These are phyloP conservation scores for Achroia grisella DNA, from an alignment of 1,140 invertebrate genomes.

Conservation along the genomic window DNA sequence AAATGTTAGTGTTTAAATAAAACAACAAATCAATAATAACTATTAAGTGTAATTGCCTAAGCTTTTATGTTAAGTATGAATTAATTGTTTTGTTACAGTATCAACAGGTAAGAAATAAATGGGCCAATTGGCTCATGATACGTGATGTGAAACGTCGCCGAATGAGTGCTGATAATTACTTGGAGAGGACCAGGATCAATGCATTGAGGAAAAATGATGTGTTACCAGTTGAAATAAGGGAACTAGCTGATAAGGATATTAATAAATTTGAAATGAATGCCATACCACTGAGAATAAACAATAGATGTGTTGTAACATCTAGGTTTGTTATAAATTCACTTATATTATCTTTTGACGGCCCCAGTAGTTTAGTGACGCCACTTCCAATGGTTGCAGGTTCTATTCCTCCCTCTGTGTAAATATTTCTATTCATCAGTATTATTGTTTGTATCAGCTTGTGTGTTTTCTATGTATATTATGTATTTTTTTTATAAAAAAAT, in stretches of 20 bases:
- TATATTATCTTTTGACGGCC: background rate
- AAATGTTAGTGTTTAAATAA: no score
- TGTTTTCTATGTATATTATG: no score
- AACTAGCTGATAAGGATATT: conserved; percentile 84
- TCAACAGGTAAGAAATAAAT: conserved; percentile 82
- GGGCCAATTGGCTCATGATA: conserved; percentile 85
- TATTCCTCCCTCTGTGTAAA: no score
- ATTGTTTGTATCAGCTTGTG: no score
- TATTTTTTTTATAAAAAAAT: no score
- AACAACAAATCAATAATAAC: no score
- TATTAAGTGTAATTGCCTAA: no score
- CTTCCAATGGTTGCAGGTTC: no score
- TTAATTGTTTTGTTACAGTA: conserved; percentile 40
- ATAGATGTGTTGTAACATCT: conserved; percentile 86
- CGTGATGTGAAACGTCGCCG: conserved; percentile 87
- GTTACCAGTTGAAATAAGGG: conserved; percentile 84
- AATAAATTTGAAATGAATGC: conserved; percentile 84
- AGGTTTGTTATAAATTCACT: conserved; percentile 23
- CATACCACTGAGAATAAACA: conserved; percentile 76
- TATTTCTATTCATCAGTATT: no score
- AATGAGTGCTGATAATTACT: conserved; percentile 80
- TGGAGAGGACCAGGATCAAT: conserved; percentile 82
- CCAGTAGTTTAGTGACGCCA: background rate
- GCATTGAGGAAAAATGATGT: conserved; percentile 87
- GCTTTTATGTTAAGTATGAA: no score